phyloP scores from a whole-genome alignment of 2,797 vertebrate species.

The Danio kyathit region DNA sequence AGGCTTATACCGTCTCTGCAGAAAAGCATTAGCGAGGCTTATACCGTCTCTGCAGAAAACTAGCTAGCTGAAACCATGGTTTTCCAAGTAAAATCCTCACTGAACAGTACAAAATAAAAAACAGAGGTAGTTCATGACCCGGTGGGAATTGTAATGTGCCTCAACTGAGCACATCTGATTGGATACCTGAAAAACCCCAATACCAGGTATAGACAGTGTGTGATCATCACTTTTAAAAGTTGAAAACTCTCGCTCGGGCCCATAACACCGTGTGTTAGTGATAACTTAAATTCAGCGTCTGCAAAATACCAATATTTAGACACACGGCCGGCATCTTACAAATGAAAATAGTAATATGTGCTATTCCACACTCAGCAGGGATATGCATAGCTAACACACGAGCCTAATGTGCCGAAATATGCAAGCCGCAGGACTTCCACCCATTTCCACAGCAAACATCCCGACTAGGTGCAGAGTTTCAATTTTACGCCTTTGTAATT shows the following conservation, averaged over 20 bases:
- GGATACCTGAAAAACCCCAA: too few species aligned
- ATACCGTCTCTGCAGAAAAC: constrained; percentile 47
- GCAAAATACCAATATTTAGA: constrained; percentile 36
- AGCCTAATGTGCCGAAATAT: constrained; percentile 5
- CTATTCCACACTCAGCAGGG: constrained; percentile 29
- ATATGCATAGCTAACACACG: constrained; percentile 33
- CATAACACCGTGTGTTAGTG: constrained; percentile 28
- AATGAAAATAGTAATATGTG: constrained; percentile 2
- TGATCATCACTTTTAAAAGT: too few species aligned
- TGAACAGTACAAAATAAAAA: too few species aligned
- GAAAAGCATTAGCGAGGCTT: constrained; percentile 47
- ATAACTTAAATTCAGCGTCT: constrained; percentile 34
- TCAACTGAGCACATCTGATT: too few species aligned
- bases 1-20: constrained; percentile 42
- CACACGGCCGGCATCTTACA: background rate
- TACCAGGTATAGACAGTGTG: too few species aligned
- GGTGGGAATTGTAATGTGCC: too few species aligned
- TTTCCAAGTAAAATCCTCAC: too few species aligned
- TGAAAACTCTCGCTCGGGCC: background rate
- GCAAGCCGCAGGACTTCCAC: background rate
- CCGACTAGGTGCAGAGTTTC: background rate
- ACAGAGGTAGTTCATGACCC: too few species aligned
- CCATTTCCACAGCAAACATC: constrained; percentile 13
- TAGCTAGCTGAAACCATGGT: constrained; percentile 20
- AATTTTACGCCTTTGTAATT: constrained; percentile 8